These are phyloP conservation scores for Hylomyscus alleni DNA, from an alignment of 2,797 vertebrate species.

Conservation along the genomic window DNA sequence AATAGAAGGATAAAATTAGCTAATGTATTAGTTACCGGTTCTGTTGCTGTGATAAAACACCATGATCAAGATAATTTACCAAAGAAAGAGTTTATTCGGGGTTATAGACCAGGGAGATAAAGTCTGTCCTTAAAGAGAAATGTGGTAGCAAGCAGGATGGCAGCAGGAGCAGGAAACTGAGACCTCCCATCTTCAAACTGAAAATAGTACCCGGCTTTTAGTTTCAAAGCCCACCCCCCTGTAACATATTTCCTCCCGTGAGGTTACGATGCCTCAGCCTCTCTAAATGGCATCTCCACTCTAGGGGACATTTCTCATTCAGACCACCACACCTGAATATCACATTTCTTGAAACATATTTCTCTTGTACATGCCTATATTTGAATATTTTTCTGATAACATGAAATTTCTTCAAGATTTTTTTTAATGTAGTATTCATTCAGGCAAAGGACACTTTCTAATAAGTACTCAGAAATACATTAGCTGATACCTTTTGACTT, in stretches of 20 bases:
- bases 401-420: constrained; percentile 64
- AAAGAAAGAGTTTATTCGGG: background rate
- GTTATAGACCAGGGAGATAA: background rate
- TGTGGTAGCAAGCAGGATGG: background rate
- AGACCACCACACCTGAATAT: background rate
- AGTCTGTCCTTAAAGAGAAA: background rate
- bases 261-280: background rate
- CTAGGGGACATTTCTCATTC: background rate
- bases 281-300: background rate
- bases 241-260: background rate
- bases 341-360: background rate
- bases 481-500: constrained; percentile 74
- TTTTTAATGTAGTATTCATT: constrained; percentile 59
- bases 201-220: background rate
- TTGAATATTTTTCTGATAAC: constrained; percentile 61
- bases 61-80: background rate
- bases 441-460: constrained; percentile 61
- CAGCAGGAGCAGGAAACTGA: background rate
- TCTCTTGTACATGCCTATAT: background rate
- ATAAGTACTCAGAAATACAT: constrained; percentile 64
- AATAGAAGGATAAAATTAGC: background rate
- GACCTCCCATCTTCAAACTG: background rate
- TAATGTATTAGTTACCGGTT: background rate
- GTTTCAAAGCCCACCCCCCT: background rate
- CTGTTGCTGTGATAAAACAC: background rate